Conservation (phyloP, 2,888 invertebrate genomes). For the Argynnis bischoffii region DNA sequence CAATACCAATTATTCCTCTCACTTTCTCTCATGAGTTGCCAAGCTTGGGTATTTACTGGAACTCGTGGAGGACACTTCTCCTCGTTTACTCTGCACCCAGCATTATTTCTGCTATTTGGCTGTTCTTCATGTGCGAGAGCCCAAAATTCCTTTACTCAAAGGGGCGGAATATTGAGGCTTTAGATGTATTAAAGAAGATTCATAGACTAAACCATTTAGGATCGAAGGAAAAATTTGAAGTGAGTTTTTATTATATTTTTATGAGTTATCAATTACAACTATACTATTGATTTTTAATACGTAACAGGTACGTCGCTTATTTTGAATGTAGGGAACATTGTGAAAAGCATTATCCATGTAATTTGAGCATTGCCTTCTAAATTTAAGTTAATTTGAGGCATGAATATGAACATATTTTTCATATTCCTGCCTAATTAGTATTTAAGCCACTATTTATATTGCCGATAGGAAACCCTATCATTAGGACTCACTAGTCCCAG, state of each 20-base stretch:
- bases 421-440: too few relatives aligned
- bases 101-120: slow-evolving; percentile 79
- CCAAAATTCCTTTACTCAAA: slow-evolving; percentile 87
- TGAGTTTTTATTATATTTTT: slow-evolving; percentile 40
- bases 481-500: too few relatives aligned
- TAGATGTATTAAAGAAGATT: slow-evolving; percentile 63
- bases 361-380: too few relatives aligned
- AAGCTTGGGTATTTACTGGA: slow-evolving; percentile 69
- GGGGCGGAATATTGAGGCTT: slow-evolving; percentile 79
- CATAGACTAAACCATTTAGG: slow-evolving; percentile 56
- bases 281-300: background rate
- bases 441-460: too few relatives aligned
- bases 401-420: too few relatives aligned
- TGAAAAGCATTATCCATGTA: too few relatives aligned
- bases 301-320: background rate
- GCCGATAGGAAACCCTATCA: too few relatives aligned
- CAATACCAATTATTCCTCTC: slow-evolving; percentile 83
- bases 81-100: slow-evolving; percentile 85
- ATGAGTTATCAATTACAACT: background rate
- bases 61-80: slow-evolving; percentile 86
- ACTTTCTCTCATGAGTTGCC: slow-evolving; percentile 54
- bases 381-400: too few relatives aligned
- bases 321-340: background rate
- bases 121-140: slow-evolving; percentile 86
- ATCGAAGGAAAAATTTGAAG: slow-evolving; percentile 51